phyloP scores from a whole-genome alignment of 1,140 invertebrate species.

The Ceratosolen fusciceps region DNA sequence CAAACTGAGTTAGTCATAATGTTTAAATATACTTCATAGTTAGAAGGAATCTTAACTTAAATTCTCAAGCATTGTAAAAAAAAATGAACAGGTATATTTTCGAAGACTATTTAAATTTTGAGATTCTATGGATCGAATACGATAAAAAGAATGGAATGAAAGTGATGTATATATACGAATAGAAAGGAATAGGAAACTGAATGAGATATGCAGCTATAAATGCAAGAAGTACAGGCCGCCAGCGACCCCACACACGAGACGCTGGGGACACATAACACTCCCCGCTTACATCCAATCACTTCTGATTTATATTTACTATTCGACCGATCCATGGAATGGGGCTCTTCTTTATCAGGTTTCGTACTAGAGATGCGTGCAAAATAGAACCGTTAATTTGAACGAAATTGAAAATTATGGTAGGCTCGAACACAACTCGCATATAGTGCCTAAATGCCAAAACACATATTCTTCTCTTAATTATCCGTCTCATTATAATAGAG shows the following conservation, averaged over 20 bases:
- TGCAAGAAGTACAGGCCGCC: constrained; percentile 39
- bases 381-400: constrained; percentile 69
- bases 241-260: constrained; percentile 68
- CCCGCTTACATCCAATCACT: constrained; percentile 73
- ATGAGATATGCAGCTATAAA: constrained; percentile 9
- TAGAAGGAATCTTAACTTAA: too few species aligned
- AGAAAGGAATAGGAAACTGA: not conserved
- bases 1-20: too few species aligned
- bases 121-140: not conserved
- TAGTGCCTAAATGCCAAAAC: not conserved
- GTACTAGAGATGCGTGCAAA: constrained; percentile 60
- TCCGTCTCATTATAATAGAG: too few species aligned
- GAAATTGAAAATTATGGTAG: constrained; percentile 71
- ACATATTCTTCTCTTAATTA: too few species aligned
- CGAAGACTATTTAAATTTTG: too few species aligned
- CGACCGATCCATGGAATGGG: constrained; percentile 20
- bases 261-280: constrained; percentile 72
- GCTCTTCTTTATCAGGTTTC: constrained; percentile 70
- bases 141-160: not conserved
- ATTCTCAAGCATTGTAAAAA: too few species aligned
- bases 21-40: too few species aligned
- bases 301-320: constrained; percentile 73
- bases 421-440: not conserved
- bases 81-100: too few species aligned
- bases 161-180: too few species aligned